Evolutionary conservation across 2,113 vertebrate species (phyloP), one percentile per base, ranked within the genome.

Genomic region (Atherinomorus stipes): DNA sequence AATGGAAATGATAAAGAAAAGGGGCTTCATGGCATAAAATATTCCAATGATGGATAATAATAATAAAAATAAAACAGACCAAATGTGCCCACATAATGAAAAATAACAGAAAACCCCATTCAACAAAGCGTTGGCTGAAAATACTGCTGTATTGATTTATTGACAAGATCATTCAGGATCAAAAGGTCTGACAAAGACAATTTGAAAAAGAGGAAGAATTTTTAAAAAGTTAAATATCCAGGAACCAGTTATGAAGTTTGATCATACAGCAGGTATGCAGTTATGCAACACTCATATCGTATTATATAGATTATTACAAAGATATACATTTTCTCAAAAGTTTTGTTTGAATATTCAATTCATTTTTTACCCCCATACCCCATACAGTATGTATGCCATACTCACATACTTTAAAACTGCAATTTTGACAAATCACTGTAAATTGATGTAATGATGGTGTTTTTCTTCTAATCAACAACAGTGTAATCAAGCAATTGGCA

Each of bases 401-500:
- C 68, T 63, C 21, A 47, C 54, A 69, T 38, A 59, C 81, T 83
- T 75, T 34, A 78, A 76, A 42, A 51, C 64, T 40, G 50, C 45
- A 78, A 67, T 84, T 82, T 76, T 26, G 63, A 57, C 65, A 77
- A 81, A 80, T 78, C 57, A 75, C 69, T 65, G 57, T 82, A 85
- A 90, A 88, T 83, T 82, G 50, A 75, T 75, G 19, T 75, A 74
- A 90, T 88, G 66, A 87, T 62, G 42, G 71, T 70, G 51, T 85
- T 86, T 84, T 75, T 88, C 69, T 38, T 77, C 66, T 80, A 88
- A 81, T 86, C 84, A 88, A 60, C 79, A 83, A 74, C 74, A 66
- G 76, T 69, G 31, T 74, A 83, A 86, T 90, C 76, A 90, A 79
- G 80, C 77, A 88, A 79, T 85, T 84, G 88, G 57, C 71, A 57